Evolutionary conservation across 2,888 invertebrate species (phyloP), one percentile per base, ranked within the genome.

Genomic region (Synergus itoensis): DNA sequence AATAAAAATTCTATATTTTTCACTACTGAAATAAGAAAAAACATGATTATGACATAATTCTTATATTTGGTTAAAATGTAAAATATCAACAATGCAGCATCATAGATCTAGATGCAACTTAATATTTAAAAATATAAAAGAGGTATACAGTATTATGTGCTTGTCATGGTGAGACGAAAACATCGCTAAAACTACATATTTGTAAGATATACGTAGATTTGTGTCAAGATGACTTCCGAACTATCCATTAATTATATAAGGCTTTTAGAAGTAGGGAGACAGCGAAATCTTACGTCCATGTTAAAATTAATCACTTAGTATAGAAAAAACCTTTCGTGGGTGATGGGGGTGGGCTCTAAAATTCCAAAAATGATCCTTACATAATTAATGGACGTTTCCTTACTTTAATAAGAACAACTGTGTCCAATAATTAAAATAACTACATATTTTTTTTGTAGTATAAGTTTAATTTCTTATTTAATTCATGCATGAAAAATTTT

Each of bases 91-190:
- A 62, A 62, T 28, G 4, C 62, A 62, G 28, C 14, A 57, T 62
- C 1, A 62, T 21, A 62, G 5, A 5, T 62, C 28, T 4, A 28
- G 21, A 14, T 62, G 14, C 11, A 28, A 62, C 28, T 62, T 28
- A 28, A 21, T 28, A 14, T 14, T 62, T 57, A 18, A 62, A 62
- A 62, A 62, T 62, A 28, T 28, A 62, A 21, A 60, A 14, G 18
- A 28, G 21, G 12, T 11, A 62, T 28, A 62, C 28, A 62, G 12
- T 14, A 60, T 14, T 62, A 21, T 62, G 1, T 62, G 62, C 12
- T 62, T 62, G 62, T 28, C 62, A 28, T 62, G 62, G 62, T 62
- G 1, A 62, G 12, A 62, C 62, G 62, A 62, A 62, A 21, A 28
- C 12, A 62, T 62, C 21, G 5, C 7, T 62, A 14, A 62, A 18